Percentiles rank a stretch among this genome's conserved stretches.
Conservation (phyloP, 1,140 invertebrate genomes). For the Riptortus pedestris region DNA sequence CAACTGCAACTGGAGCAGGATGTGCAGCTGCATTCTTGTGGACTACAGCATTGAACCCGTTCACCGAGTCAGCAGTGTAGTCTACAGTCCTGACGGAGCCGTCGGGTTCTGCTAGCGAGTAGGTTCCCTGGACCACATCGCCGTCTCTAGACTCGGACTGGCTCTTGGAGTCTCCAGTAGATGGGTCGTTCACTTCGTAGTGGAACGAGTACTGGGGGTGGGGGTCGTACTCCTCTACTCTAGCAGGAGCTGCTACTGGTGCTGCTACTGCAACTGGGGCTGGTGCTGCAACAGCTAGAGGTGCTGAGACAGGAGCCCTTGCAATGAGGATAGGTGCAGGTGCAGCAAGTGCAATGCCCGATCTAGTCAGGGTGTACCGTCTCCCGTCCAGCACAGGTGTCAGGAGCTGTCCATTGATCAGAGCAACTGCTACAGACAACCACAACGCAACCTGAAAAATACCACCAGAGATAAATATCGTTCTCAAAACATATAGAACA, state of each 20-base stretch:
- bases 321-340: background rate
- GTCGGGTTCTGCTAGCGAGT: slow-evolving; percentile 46
- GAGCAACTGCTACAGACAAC: background rate
- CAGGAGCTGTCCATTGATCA: background rate
- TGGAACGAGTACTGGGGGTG: slow-evolving; percentile 43
- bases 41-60: slow-evolving; percentile 48
- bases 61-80: slow-evolving; percentile 48
- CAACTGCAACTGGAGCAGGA: slow-evolving; percentile 10
- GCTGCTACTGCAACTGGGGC: slow-evolving; percentile 38
- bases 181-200: slow-evolving; percentile 42
- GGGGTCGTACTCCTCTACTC: slow-evolving; percentile 23
- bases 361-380: slow-evolving; percentile 3
- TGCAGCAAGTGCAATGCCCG: background rate
- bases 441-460: background rate
- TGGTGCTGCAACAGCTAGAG: background rate
- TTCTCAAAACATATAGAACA: no score
- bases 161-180: slow-evolving; percentile 43
- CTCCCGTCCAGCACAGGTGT: background rate
- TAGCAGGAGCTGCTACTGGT: background rate
- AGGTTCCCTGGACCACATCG: slow-evolving; percentile 43
- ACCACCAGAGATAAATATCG: background rate
- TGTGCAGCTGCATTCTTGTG: slow-evolving; percentile 35
- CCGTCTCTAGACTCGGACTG: slow-evolving; percentile 43
- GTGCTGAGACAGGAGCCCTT: background rate
- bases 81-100: slow-evolving; percentile 47